Conservation (phyloP, 2,113 vertebrate genomes). For the Xenus cinereus region DNA sequence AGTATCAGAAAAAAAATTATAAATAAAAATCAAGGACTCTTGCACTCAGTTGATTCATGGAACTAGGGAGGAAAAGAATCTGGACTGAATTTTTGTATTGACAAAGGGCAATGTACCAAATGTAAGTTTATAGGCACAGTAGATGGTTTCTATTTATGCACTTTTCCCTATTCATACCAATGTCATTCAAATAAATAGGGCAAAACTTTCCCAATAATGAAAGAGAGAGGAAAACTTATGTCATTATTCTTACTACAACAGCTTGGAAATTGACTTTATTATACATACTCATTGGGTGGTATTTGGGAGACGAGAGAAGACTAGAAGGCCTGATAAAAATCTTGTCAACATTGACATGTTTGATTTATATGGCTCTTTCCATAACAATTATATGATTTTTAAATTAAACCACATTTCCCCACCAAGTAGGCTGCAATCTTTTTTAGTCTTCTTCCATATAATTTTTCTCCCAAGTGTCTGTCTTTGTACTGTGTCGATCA, state of each 20-base stretch:
- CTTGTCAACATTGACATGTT: constrained; percentile 55
- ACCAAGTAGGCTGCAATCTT: constrained; percentile 47
- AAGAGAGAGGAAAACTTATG: constrained; percentile 3
- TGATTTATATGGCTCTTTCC: constrained; percentile 67
- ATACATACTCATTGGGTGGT: neutral
- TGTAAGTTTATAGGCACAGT: neutral
- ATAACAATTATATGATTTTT: constrained; percentile 66
- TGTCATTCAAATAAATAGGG: neutral
- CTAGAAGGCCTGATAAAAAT: constrained; percentile 39
- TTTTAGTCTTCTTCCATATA: constrained; percentile 16
- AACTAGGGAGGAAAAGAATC: neutral
- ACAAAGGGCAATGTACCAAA: neutral
- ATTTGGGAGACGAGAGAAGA: neutral
- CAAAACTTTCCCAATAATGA: constrained; percentile 17
- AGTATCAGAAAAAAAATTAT: neutral
- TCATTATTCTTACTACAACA: constrained; percentile 33
- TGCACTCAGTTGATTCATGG: neutral
- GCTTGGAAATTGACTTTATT: constrained; percentile 48
- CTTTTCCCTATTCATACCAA: neutral
- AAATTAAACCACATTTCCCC: constrained; percentile 58
- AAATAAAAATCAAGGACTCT: neutral
- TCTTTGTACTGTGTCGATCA: constrained; percentile 62
- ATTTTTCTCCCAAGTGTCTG: constrained; percentile 64
- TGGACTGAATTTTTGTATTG: neutral
- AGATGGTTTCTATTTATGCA: neutral